phyloP scores from a whole-genome alignment of 1,140 invertebrate genomes.

The Formica exsecta region DNA sequence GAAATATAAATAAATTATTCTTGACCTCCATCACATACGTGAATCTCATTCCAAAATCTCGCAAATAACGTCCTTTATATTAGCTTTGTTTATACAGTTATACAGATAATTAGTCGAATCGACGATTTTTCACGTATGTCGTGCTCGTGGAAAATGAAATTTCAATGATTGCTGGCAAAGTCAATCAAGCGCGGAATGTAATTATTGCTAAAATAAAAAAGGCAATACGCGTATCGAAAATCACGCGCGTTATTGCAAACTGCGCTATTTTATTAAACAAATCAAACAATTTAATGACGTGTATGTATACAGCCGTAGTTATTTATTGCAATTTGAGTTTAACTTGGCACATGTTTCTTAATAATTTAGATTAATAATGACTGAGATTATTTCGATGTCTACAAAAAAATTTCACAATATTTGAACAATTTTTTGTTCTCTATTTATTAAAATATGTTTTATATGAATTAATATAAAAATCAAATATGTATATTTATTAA shows the following conservation, averaged over 20 bases:
- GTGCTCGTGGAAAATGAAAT: constrained; percentile 50
- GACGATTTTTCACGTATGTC: constrained; percentile 47
- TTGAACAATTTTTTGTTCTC: not conserved
- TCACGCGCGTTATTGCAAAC: constrained; percentile 54
- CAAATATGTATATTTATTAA: not conserved
- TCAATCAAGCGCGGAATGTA: constrained; percentile 60
- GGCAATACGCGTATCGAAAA: constrained; percentile 52
- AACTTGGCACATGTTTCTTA: constrained; percentile 2
- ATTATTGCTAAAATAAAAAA: constrained; percentile 59
- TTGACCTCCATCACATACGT: constrained; percentile 31
- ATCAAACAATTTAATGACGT: constrained; percentile 57
- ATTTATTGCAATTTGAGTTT: constrained; percentile 24
- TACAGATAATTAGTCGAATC: constrained; percentile 53
- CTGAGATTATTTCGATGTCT: not conserved
- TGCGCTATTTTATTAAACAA: constrained; percentile 57
- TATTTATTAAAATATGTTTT: not conserved
- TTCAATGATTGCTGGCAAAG: constrained; percentile 59
- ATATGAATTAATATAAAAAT: not conserved
- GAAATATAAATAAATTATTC: constrained; percentile 29
- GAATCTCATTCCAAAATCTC: constrained; percentile 16
- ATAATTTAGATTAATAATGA: constrained; percentile 28
- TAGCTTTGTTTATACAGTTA: constrained; percentile 57
- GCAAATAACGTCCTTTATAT: constrained; percentile 18
- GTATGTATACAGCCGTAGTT: not conserved
- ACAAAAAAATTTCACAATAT: not conserved